These are phyloP conservation scores for Porites rus DNA, from an alignment of 92 coral and sea anemone species.

Conservation along the genomic window DNA sequence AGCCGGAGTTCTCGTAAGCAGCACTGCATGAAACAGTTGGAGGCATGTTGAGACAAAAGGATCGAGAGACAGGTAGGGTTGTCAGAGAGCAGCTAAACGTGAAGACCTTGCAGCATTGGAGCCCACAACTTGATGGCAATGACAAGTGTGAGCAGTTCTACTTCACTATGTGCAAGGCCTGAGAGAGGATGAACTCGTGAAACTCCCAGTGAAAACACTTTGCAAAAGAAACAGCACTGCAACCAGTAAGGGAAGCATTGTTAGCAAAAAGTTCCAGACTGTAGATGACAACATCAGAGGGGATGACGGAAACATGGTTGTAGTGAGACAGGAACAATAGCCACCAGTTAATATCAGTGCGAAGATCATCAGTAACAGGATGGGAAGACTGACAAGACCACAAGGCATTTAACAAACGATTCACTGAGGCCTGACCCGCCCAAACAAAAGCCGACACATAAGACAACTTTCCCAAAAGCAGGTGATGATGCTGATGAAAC, in stretches of 20 bases:
- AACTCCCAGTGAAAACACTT: conserved; percentile 35
- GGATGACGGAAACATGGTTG: conserved; percentile 65
- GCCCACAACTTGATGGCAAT: conserved; percentile 44
- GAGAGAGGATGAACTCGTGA: conserved; percentile 32
- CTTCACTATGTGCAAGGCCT: conserved; percentile 32
- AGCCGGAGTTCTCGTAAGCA: conserved; percentile 41
- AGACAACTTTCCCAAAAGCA: conserved; percentile 55
- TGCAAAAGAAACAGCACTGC: conserved; percentile 56
- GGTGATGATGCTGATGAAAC: neutral
- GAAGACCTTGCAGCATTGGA: conserved; percentile 22
- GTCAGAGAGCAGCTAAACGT: conserved; percentile 30
- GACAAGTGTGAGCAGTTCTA: conserved; percentile 49
- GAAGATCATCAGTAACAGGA: conserved; percentile 24
- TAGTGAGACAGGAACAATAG: conserved; percentile 36
- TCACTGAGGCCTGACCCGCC: conserved; percentile 53
- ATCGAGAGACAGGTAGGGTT: conserved; percentile 28
- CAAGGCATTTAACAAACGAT: conserved; percentile 37
- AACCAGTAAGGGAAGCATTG: conserved; percentile 56
- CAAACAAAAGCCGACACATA: conserved; percentile 62
- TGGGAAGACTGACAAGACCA: neutral
- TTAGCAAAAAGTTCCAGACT: conserved; percentile 47
- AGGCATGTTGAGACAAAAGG: conserved; percentile 14
- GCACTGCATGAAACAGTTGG: conserved; percentile 39
- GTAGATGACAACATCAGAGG: conserved; percentile 33
- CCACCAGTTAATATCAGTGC: conserved; percentile 65